Evolutionary conservation across 1,140 invertebrate genomes (phyloP).

Genomic region (Leucophenga varia): DNA sequence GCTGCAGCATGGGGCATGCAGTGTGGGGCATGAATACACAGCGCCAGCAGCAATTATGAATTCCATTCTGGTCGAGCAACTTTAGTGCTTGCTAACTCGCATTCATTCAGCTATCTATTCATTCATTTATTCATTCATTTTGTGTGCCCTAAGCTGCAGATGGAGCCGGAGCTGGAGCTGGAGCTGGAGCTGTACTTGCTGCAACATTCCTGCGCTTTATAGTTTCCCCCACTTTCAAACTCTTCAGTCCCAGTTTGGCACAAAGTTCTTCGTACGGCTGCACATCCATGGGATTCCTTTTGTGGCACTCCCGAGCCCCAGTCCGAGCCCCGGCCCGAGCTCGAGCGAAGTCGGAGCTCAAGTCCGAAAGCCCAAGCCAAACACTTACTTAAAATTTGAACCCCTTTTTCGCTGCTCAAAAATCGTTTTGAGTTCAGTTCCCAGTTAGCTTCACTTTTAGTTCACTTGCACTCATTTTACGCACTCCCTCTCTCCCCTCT

Average conservation of each 20-base stretch:
- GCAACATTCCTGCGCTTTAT: slow-evolving; percentile 21
- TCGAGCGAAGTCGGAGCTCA: too few species aligned
- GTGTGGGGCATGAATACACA: not conserved
- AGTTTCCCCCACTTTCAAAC: not conserved
- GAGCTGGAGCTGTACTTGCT: too few species aligned
- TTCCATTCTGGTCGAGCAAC: slow-evolving; percentile 19
- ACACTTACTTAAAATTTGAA: slow-evolving; percentile 29
- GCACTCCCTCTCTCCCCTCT: not conserved
- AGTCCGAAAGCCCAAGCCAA: too few species aligned
- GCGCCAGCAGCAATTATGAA: slow-evolving; percentile 23
- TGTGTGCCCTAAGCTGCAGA: too few species aligned
- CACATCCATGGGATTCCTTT: slow-evolving; percentile 18
- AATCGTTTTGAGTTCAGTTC: slow-evolving; percentile 27
- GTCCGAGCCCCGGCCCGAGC: too few species aligned
- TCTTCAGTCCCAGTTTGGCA: slow-evolving; percentile 13
- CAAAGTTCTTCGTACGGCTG: slow-evolving; percentile 18
- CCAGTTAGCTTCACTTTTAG: slow-evolving; percentile 25
- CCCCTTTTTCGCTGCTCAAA: slow-evolving; percentile 25
- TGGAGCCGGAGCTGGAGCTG: too few species aligned
- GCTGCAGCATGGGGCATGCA: not conserved
- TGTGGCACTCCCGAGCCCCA: slow-evolving; percentile 11
- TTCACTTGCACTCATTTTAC: slow-evolving; percentile 16
- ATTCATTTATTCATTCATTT: slow-evolving; percentile 45
- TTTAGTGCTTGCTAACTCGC: slow-evolving; percentile 15
- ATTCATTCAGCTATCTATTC: slow-evolving; percentile 18